Evolutionary conservation across 1,140 invertebrate species (phyloP).

Genomic region (Heliconius nattereri): DNA sequence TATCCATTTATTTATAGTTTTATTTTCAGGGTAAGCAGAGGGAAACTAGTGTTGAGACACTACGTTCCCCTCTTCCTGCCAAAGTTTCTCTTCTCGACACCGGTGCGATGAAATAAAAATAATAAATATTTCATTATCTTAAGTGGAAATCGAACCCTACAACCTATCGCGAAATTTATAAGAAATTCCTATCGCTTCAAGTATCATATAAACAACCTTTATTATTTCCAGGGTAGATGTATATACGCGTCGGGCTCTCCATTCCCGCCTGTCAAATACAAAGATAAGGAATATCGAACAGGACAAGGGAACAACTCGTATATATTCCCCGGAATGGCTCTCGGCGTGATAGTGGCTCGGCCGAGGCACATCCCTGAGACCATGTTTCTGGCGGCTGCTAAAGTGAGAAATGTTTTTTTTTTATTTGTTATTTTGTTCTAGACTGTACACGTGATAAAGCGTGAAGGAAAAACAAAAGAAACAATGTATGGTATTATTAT

Average conservation of each 20-base stretch:
- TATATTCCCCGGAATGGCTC: slow-evolving; percentile 96
- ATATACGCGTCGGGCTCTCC: slow-evolving; percentile 97
- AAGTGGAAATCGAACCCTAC: too few species aligned
- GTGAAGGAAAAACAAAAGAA: too few species aligned
- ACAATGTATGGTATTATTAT: too few species aligned
- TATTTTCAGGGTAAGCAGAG: not conserved
- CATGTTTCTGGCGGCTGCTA: slow-evolving; percentile 94
- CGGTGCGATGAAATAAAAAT: too few species aligned
- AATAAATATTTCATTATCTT: too few species aligned
- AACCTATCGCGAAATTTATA: too few species aligned
- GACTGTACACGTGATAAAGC: too few species aligned
- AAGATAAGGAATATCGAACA: slow-evolving; percentile 91
- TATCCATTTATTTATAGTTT: not conserved
- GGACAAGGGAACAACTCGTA: slow-evolving; percentile 99
- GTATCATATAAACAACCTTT: slow-evolving; percentile 1
- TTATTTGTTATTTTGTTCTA: not conserved
- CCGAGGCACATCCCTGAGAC: slow-evolving; percentile 95
- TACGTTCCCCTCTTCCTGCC: too few species aligned
- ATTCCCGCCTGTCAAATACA: slow-evolving; percentile 89
- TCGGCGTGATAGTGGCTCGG: slow-evolving; percentile 93
- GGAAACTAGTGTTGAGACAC: too few species aligned
- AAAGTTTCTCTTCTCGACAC: too few species aligned
- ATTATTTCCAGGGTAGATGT: slow-evolving; percentile 87
- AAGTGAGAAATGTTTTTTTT: slow-evolving; percentile 76
- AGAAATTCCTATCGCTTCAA: not conserved